phyloP scores from a whole-genome alignment of 2,888 invertebrate genomes.

The Pollenia amentaria region DNA sequence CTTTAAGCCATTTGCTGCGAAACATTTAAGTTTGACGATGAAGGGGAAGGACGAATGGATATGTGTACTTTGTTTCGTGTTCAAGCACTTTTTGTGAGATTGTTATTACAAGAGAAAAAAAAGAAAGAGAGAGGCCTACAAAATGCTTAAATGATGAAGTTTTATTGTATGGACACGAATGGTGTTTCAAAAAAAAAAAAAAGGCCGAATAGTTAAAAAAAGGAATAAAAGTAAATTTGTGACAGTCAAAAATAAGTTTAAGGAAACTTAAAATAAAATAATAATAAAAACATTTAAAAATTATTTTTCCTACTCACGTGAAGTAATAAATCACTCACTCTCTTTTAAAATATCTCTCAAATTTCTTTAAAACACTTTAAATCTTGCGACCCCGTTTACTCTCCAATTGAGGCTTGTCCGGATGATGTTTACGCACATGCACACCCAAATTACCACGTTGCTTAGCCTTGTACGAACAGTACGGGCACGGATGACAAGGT shows the following conservation, averaged over 20 bases:
- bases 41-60: too few species aligned
- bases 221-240: conserved; percentile 7
- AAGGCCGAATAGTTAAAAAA: neutral
- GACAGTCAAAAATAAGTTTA: conserved; percentile 20
- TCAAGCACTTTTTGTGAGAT: too few species aligned
- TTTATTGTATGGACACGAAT: too few species aligned
- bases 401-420: conserved; percentile 84
- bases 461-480: conserved; percentile 91
- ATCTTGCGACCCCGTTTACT: conserved; percentile 84
- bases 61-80: too few species aligned
- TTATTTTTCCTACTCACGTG: conserved; percentile 68
- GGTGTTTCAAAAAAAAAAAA: neutral
- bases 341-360: conserved; percentile 5
- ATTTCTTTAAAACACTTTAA: conserved; percentile 74
- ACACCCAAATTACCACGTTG: conserved; percentile 93
- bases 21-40: too few species aligned
- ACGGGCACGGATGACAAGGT: conserved; percentile 92
- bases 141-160: too few species aligned
- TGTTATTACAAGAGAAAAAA: too few species aligned
- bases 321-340: neutral
- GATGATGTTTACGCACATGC: conserved; percentile 92
- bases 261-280: conserved; percentile 42
- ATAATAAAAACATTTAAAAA: conserved; percentile 15
- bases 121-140: too few species aligned
- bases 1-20: too few species aligned